These are phyloP conservation scores for Muscicapa comitata DNA, from an alignment of 2,797 vertebrate species.

Conservation along the genomic window DNA sequence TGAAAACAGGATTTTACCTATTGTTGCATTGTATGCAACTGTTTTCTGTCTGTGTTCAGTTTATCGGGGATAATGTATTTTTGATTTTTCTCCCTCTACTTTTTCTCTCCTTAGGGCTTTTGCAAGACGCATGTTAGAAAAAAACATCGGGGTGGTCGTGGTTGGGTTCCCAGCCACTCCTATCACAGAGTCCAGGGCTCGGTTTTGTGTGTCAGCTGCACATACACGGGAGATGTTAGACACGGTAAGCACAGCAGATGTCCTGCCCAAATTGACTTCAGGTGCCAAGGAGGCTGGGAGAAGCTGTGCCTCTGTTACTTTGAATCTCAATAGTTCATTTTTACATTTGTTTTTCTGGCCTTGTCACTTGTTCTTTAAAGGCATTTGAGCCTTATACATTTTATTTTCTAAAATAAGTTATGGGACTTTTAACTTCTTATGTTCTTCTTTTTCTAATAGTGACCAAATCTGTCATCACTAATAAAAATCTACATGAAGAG, in stretches of 20 bases:
- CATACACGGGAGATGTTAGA: slow-evolving; percentile 89
- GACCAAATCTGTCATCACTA: slow-evolving; percentile 13
- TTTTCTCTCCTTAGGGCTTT: slow-evolving; percentile 80
- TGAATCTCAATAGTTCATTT: neutral
- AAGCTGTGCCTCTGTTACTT: neutral
- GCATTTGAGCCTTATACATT: neutral
- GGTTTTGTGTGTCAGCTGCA: slow-evolving; percentile 88
- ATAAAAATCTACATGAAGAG: neutral
- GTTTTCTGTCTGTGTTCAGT: neutral
- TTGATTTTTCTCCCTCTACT: neutral
- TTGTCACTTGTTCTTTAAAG: neutral
- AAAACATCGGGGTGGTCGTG: slow-evolving; percentile 88
- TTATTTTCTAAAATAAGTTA: neutral
- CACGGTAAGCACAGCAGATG: slow-evolving; percentile 73
- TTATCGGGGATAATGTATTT: neutral
- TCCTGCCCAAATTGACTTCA: slow-evolving; percentile 35
- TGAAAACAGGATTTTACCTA: neutral
- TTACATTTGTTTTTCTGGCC: neutral
- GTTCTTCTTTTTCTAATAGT: neutral
- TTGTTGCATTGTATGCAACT: neutral
- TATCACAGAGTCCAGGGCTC: slow-evolving; percentile 86
- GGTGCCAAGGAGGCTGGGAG: neutral
- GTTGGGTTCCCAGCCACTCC: slow-evolving; percentile 94
- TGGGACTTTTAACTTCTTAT: neutral
- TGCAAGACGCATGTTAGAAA: slow-evolving; percentile 83